A percentile compares a stretch with the other conserved stretches of the same genome.
These are phyloP conservation scores for Notarius lentiginosus DNA, from an alignment of 2,113 vertebrate species.

Conservation along the genomic window DNA sequence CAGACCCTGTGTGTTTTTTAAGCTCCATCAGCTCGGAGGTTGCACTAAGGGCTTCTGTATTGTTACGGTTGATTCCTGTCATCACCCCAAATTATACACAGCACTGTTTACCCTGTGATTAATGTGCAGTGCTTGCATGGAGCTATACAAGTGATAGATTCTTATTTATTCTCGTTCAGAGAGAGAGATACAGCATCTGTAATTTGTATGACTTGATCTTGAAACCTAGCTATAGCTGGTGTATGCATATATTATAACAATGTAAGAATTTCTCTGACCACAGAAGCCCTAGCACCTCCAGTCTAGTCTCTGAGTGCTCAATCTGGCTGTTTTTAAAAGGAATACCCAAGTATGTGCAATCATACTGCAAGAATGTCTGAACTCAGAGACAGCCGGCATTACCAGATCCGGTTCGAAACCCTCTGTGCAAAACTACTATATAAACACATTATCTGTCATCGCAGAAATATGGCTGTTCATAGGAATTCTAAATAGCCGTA, in stretches of 20 bases:
- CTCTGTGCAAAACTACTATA: neutral
- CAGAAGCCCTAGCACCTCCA: neutral
- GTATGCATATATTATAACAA: neutral
- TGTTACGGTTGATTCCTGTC: constrained; percentile 37
- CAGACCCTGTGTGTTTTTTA: neutral
- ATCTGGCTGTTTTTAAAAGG: neutral
- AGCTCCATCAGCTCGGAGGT: neutral
- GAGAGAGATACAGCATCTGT: neutral
- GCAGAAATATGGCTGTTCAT: constrained; percentile 36
- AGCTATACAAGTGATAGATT: constrained; percentile 18
- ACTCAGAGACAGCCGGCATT: neutral
- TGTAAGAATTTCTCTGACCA: neutral
- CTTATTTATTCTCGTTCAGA: neutral
- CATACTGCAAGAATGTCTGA: constrained; percentile 24
- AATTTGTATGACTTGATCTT: constrained; percentile 5
- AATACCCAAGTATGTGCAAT: constrained; percentile 26
- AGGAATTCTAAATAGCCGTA: neutral
- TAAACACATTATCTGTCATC: constrained; percentile 29
- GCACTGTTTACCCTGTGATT: constrained; percentile 36
- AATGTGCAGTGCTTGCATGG: constrained; percentile 25
- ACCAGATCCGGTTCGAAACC: constrained; percentile 23
- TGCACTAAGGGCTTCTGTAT: constrained; percentile 6
- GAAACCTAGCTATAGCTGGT: neutral
- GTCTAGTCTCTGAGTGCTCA: constrained; percentile 8
- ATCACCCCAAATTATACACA: constrained; percentile 38